Conservation (phyloP, 2,888 invertebrate species). For the Drosophila mettleri region DNA sequence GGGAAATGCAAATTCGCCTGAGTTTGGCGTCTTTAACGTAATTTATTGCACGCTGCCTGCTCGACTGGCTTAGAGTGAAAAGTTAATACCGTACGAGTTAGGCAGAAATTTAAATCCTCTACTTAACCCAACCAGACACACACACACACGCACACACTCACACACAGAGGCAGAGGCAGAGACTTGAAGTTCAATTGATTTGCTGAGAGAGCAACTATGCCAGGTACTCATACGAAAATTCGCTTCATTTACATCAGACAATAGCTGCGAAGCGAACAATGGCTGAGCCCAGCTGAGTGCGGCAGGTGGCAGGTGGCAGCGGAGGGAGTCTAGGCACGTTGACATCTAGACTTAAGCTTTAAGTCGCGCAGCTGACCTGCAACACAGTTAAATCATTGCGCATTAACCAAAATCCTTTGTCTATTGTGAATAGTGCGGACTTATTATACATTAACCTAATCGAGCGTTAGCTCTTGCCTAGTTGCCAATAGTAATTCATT, state of each 20-base stretch:
- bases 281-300: conserved; percentile 22
- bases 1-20: conserved; percentile 71
- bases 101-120: conserved; percentile 51
- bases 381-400: conserved; percentile 44
- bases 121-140: conserved; percentile 30
- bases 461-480: conserved; percentile 1
- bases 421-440: conserved; percentile 5
- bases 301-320: background rate
- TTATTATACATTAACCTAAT: conserved; percentile 16
- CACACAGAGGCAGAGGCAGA: conserved; percentile 15
- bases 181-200: conserved; percentile 67
- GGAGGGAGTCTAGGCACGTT: conserved; percentile 21
- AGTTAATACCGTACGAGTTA: conserved; percentile 66
- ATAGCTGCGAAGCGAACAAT: conserved; percentile 65
- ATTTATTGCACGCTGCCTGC: conserved; percentile 65
- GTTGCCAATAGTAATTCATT: conserved; percentile 5
- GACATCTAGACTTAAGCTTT: conserved; percentile 20
- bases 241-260: conserved; percentile 75
- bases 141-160: conserved; percentile 12
- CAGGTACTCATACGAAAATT: conserved; percentile 62
- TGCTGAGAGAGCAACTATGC: conserved; percentile 66
- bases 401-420: conserved; percentile 27
- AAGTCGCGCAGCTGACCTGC: conserved; percentile 44
- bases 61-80: conserved; percentile 70
- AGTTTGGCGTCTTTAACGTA: conserved; percentile 76